Conservation (phyloP, 1,140 invertebrate species). For the Drosophila triauraria region DNA sequence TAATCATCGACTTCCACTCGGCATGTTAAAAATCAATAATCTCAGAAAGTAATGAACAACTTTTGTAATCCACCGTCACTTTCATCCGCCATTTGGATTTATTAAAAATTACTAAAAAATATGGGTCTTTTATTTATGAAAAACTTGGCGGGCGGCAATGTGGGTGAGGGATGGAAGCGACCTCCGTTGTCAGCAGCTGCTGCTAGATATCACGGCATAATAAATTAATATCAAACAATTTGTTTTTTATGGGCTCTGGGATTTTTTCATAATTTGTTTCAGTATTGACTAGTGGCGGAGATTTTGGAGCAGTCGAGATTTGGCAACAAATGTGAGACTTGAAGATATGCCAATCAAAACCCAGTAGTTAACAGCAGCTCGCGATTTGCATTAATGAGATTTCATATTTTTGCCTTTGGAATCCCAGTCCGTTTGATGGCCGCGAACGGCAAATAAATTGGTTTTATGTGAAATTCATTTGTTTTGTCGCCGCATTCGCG, state of each 20-base stretch:
- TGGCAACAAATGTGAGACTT: constrained; percentile 48
- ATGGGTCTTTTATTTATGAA: constrained; percentile 22
- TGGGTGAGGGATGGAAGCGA: constrained; percentile 46
- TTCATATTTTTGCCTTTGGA: constrained; percentile 40
- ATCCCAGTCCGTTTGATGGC: constrained; percentile 18
- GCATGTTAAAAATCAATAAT: constrained; percentile 30
- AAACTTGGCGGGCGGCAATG: constrained; percentile 30
- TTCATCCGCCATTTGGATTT: constrained; percentile 6
- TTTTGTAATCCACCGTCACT: constrained; percentile 25
- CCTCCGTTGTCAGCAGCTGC: constrained; percentile 67
- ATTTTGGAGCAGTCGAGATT: constrained; percentile 65
- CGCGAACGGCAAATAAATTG: constrained; percentile 43
- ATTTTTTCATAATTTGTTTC: constrained; percentile 29
- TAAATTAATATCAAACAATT: constrained; percentile 53
- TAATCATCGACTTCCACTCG: constrained; percentile 15
- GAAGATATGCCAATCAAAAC: constrained; percentile 63
- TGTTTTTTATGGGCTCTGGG: constrained; percentile 3
- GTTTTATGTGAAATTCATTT: constrained; percentile 52
- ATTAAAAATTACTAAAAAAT: not conserved
- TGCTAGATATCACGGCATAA: constrained; percentile 42
- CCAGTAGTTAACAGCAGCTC: constrained; percentile 36
- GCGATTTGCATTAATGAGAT: constrained; percentile 55
- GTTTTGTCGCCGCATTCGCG: constrained; percentile 15
- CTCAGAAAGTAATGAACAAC: constrained; percentile 16
- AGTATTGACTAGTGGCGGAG: constrained; percentile 46